Evolutionary conservation across 2,888 invertebrate genomes (phyloP).

Genomic region (Nephrotoma guestfalica): DNA sequence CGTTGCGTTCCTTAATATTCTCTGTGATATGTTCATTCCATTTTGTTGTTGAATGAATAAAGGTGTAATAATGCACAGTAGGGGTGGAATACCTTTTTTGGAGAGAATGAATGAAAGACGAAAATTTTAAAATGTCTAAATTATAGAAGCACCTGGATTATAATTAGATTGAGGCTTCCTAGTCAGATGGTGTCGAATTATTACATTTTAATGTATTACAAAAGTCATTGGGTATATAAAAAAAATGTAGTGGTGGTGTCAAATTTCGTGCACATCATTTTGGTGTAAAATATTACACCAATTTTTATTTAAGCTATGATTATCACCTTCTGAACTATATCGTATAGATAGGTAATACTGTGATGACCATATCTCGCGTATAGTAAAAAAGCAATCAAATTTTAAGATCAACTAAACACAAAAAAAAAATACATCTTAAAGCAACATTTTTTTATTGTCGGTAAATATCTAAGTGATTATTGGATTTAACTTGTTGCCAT

Average conservation of each 20-base stretch:
- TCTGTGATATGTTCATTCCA: not conserved
- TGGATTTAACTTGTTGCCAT: not conserved
- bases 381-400: not conserved
- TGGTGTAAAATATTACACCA: not conserved
- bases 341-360: not conserved
- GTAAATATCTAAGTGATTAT: not conserved
- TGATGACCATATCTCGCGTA: not conserved
- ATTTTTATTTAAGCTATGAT: too few relatives aligned
- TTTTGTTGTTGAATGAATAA: not conserved
- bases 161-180: not conserved
- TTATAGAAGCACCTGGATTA: not conserved
- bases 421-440: not conserved
- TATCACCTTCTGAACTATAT: not conserved
- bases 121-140: not conserved
- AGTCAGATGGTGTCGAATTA: not conserved
- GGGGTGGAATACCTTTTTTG: not conserved
- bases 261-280: not conserved
- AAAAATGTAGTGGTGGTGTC: not conserved
- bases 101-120: not conserved
- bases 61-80: not conserved
- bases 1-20: not conserved
- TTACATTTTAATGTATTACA: not conserved
- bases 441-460: not conserved
- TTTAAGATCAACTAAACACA: not conserved
- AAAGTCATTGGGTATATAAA: not conserved